phyloP scores from a whole-genome alignment of 2,797 vertebrate species.

The Cebuella pygmaea region DNA sequence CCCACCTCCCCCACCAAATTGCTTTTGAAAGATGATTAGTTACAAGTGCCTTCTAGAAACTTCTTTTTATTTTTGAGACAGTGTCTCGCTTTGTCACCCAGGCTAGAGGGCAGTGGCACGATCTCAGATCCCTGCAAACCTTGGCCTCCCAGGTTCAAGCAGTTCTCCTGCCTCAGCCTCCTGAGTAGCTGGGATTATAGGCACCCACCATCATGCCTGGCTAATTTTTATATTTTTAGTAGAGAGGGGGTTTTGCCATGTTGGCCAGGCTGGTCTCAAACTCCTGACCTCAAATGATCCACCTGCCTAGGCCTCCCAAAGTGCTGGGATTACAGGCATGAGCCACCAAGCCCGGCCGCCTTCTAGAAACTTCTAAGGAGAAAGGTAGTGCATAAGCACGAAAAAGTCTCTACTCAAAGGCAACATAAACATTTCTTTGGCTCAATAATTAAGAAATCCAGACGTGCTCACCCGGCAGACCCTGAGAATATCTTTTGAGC shows the following conservation, averaged over 20 bases:
- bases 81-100: not conserved
- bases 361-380: not conserved
- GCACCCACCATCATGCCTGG: not conserved
- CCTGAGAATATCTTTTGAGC: not conserved
- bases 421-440: not conserved
- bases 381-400: not conserved
- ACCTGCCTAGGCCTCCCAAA: not conserved
- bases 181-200: not conserved
- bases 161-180: not conserved
- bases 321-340: not conserved
- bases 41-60: not conserved
- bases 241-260: not conserved
- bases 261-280: not conserved
- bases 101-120: not conserved
- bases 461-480: not conserved
- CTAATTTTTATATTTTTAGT: not conserved
- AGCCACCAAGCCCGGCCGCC: fast-evolving
- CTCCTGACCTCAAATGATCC: not conserved
- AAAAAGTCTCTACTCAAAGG: not conserved
- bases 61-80: not conserved
- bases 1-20: not conserved
- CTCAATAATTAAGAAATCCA: not conserved
- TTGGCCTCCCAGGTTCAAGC: not conserved
- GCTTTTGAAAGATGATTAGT: not conserved
- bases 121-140: not conserved